Evolutionary conservation across 2,888 invertebrate genomes (phyloP), one percentile per base, ranked within the genome.

Genomic region (Caenorhabditis drosophilae): DNA sequence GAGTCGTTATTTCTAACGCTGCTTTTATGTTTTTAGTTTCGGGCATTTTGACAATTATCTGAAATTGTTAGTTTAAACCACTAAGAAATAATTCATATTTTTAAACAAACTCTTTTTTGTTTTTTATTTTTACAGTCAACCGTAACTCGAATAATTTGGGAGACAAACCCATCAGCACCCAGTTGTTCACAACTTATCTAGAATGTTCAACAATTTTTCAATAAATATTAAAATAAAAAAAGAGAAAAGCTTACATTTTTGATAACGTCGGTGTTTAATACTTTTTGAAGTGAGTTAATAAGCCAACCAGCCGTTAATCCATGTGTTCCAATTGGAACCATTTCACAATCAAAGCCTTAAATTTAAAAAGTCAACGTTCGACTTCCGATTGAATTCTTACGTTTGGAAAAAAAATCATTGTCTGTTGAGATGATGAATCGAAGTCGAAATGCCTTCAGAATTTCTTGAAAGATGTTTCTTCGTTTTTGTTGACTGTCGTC

Each of bases 41-140:
- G 12, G 71, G 71, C 64, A 68, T 67, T 50, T 71, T 71, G 2
- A 71, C 67, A 40, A 71, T 68, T 15, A 49, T 51, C 71, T 71
- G 42, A 55, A 62, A 67, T 31, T 9, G 27, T 18, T 12, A 35
- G 7, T 34, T 34, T n/a, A 36, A 18, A 27, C 20, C 35, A 46
- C 26, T 22, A 15, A 26, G 15, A 4, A 36, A n/a, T 18, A 3
- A 7, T 25, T 25, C 16, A 16, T 7, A 25, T 22, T 15, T 11
- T 22, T 9, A 25, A 35, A 52, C 60, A 22, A n/a, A 58, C 63
- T 41, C 62, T 56, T 48, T 59, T 51, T 26, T 52, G 48, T 18
- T 45, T 25, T 18, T 34, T n/a, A 20, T 59, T 42, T 6, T 36
- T 48, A 26, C 56, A 47, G 2, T 52, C 45, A 7, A 71, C 20